phyloP scores from a whole-genome alignment of 1,140 invertebrate species.

The Pissodes strobi region DNA sequence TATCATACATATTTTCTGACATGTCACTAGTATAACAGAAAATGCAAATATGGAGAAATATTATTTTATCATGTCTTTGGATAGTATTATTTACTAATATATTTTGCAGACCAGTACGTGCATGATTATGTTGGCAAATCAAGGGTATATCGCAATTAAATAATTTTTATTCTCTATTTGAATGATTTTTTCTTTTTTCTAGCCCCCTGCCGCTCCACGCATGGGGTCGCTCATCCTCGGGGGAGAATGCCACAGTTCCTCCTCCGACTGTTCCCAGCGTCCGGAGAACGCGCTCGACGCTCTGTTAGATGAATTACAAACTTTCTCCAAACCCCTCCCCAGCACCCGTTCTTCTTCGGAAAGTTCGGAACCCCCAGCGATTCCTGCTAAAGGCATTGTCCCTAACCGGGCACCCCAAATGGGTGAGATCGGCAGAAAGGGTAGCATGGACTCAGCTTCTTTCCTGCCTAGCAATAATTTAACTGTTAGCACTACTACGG shows the following conservation, averaged over 20 bases:
- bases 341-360: conserved; percentile 44
- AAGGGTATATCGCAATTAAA: no score
- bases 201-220: conserved; percentile 66
- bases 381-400: conserved; percentile 50
- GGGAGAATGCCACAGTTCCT: conserved; percentile 66
- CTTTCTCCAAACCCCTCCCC: conserved; percentile 72
- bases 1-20: no score
- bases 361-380: conserved; percentile 42
- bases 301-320: conserved; percentile 90
- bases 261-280: conserved; percentile 64
- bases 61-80: no score
- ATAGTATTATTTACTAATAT: background rate
- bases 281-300: conserved; percentile 94
- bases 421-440: conserved; percentile 61
- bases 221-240: conserved; percentile 68
- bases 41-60: no score
- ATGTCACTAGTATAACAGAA: no score
- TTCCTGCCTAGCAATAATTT: conserved; percentile 53
- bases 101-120: background rate
- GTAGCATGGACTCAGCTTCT: conserved; percentile 61
- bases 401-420: conserved; percentile 55
- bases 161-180: conserved; percentile 1
- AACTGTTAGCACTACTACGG: conserved; percentile 51
- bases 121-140: no score
- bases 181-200: conserved; percentile 43